Evolutionary conservation across 2,888 invertebrate species (phyloP), one percentile per base, ranked within the genome.

Genomic region (Scaptomyza caliginosa): DNA sequence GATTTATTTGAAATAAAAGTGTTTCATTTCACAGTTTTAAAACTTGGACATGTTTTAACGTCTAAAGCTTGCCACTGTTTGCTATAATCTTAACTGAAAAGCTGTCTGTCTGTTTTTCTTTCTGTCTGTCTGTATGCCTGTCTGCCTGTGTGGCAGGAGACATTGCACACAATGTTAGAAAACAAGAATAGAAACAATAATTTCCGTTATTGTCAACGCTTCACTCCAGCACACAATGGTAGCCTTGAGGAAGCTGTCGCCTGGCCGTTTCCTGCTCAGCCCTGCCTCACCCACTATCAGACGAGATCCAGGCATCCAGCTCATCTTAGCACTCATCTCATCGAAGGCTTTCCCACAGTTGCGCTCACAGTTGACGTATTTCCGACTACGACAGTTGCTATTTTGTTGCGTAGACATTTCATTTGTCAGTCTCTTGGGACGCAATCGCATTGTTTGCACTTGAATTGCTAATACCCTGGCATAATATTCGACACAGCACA

Each of bases 321-420:
- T 51, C 54, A 62, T 66, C 60, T 40, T 43, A 30, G 40, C 23
- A 19, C 38, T 60, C 59, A 64, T 64, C 59, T 52, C 75, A 73
- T 78, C 62, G 80, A 79, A 64, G 66, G 68, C 68, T 67, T 64
- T 68, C 74, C 19, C 28, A 28, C 28, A n/a, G 28, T 19, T 52
- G 58, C 34, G 54, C 57, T 48, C 60, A 67, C 67, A 66, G 74
- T 79, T 85, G 77, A 83, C 54, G 66, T 76, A 71, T 76, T 85
- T 85, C 77, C 83, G 79, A 65, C 59, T 63, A 55, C 75, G 70
- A 66, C 77, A 74, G 77, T 80, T 84, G 76, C 76, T 74, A 81
- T 81, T 80, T 81, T 81, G 67, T 76, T 71, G 71, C 64, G 57
- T 58, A 60, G 75, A 73, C 60, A 59, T 60, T 74, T 56, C 63